phyloP scores from a whole-genome alignment of 2,888 invertebrate species.

The Nomada fabriciana region DNA sequence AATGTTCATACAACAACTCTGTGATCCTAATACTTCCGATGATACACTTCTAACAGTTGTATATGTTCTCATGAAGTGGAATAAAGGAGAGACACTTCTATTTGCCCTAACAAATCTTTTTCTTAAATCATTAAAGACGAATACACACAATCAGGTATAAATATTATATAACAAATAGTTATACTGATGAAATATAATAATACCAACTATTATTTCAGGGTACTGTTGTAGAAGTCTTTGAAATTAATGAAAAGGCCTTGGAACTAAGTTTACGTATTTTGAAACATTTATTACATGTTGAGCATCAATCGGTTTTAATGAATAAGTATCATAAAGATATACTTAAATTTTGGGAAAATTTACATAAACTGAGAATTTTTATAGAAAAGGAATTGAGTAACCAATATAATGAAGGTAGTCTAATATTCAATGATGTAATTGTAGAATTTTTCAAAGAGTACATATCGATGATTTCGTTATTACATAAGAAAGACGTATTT shows the following conservation, averaged over 20 bases:
- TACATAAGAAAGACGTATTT: constrained; percentile 60
- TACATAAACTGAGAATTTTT: constrained; percentile 50
- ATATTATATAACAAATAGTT: neutral
- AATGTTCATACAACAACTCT: constrained; percentile 48
- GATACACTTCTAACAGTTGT: constrained; percentile 56
- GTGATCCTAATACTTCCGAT: constrained; percentile 39
- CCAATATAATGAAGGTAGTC: constrained; percentile 3
- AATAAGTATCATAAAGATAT: constrained; percentile 59
- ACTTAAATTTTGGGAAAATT: constrained; percentile 56
- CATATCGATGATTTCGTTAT: constrained; percentile 54
- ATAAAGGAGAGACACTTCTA: constrained; percentile 53
- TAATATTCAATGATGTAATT: constrained; percentile 47
- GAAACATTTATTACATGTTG: constrained; percentile 50
- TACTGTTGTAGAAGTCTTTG: neutral
- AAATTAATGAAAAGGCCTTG: constrained; percentile 43
- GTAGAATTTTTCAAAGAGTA: constrained; percentile 61
- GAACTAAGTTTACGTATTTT: constrained; percentile 56
- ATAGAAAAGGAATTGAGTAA: constrained; percentile 49
- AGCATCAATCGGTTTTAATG: constrained; percentile 55
- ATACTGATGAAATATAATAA: neutral
- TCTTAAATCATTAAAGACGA: constrained; percentile 27
- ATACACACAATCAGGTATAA: constrained; percentile 30
- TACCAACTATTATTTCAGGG: constrained; percentile 26
- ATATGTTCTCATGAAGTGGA: constrained; percentile 68
- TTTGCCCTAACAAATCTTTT: constrained; percentile 41